Evolutionary conservation across 2,113 vertebrate genomes (phyloP), one percentile per base, ranked within the genome.

Genomic region (Chauna torquata): DNA sequence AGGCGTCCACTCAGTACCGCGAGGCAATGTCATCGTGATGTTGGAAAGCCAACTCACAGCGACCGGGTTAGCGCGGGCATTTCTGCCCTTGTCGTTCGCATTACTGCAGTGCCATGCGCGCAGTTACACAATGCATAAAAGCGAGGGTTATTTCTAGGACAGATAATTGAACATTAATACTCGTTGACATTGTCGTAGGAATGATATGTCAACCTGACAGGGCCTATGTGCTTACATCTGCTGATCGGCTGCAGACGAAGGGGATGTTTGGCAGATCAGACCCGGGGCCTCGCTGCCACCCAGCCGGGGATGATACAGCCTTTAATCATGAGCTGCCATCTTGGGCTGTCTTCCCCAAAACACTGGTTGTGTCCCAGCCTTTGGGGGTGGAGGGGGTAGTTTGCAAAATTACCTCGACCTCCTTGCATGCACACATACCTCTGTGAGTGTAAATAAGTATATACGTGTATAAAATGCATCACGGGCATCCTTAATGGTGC

Each of bases 91-190:
- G 98, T 98, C 96, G 95, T 74, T 97, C 13, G 92, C 42, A 97
- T 98, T 96, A 96, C 96, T 24, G 55, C 90, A 8, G 90, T 81
- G 96, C 97, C 96, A 90, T 9, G 80, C 59, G 45, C 36, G 38
- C 96, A 68, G 96, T 97, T 97, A 96, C 94, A 98, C 98, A 97
- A 94, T 71, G 93, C 80, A 75, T 86, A 82, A 95, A 98, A 97
- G 95, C 96, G 25, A 97, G 96, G 97, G 98, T 98, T 98, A 93
- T 98, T 98, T 98, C 98, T 98, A 98, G 98, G 98, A 98, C 98
- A 98, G 97, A 98, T 98, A 98, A 98, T 98, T 98, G 98, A 98
- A 98, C 98, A 96, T 98, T 98, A 98, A 98, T 98, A 98, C 98
- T 98, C 95, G 38, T 97, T 98, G 98, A 98, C 98, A 96, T 97